Conservation (phyloP, 2,888 invertebrate species). For the Rhogogaster chlorosoma region DNA sequence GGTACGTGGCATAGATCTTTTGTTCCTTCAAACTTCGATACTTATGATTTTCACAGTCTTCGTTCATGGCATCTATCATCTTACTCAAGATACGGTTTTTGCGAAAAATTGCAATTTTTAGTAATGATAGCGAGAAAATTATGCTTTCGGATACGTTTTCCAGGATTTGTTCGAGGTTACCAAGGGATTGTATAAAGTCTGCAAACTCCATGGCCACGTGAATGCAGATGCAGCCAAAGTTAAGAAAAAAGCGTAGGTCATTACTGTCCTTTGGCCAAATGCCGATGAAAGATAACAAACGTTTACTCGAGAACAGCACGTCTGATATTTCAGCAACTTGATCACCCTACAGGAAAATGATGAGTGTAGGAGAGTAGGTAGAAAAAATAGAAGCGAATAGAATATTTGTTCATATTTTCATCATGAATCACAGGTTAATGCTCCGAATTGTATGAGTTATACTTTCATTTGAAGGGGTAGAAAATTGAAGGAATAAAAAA, state of each 20-base stretch:
- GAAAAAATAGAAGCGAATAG: not conserved
- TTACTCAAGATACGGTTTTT: slow-evolving; percentile 7
- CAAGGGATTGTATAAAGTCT: slow-evolving; percentile 65
- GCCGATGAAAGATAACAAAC: slow-evolving; percentile 21
- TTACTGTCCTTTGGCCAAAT: slow-evolving; percentile 32
- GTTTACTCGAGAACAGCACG: slow-evolving; percentile 11
- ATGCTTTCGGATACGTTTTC: slow-evolving; percentile 68
- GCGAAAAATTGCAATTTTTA: slow-evolving; percentile 65
- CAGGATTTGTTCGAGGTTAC: slow-evolving; percentile 66
- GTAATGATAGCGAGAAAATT: slow-evolving; percentile 66
- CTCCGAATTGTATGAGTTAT: not conserved
- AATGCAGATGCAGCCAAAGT: slow-evolving; percentile 67
- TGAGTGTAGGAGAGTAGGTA: not conserved
- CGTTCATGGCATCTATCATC: slow-evolving; percentile 32
- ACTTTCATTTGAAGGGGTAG: not conserved
- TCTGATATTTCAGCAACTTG: not conserved
- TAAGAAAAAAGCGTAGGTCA: slow-evolving; percentile 61
- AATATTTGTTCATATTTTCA: not conserved
- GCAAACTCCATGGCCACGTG: slow-evolving; percentile 68
- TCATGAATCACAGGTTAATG: not conserved
- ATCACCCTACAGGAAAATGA: not conserved
- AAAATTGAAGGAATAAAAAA: not conserved
- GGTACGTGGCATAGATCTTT: slow-evolving; percentile 2
- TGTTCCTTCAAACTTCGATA: not conserved
- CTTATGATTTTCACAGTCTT: not conserved